These are phyloP conservation scores for Engraulis encrasicolus DNA, from an alignment of 2,113 vertebrate species.

Conservation along the genomic window DNA sequence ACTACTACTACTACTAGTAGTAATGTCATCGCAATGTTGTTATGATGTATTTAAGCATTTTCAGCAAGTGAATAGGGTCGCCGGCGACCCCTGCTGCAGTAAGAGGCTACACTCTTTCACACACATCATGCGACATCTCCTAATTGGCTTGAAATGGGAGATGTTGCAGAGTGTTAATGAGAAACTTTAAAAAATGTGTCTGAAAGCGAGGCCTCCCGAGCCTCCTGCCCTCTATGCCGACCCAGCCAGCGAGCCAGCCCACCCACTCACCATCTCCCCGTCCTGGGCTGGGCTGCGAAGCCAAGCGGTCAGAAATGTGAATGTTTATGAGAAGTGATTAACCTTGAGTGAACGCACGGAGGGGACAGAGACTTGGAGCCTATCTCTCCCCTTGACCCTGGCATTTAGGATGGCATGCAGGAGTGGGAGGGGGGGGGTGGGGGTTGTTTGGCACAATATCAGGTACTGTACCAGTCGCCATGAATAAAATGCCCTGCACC, in stretches of 20 bases:
- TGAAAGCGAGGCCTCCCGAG: neutral
- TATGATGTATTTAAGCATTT: too few species aligned
- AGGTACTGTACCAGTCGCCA: neutral
- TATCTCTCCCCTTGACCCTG: constrained; percentile 4
- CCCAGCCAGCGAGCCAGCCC: neutral
- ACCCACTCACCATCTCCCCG: neutral
- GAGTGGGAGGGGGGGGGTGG: too few species aligned
- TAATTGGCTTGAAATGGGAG: neutral
- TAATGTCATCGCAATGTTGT: too few species aligned
- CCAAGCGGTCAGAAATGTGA: neutral
- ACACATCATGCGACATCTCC: too few species aligned
- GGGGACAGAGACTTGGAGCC: neutral
- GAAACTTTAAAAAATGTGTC: neutral
- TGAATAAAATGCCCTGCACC: too few species aligned
- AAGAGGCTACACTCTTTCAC: too few species aligned
- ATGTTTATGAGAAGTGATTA: neutral
- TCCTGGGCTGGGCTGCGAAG: neutral
- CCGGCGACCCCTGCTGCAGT: too few species aligned
- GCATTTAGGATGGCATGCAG: neutral
- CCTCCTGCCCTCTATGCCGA: neutral
- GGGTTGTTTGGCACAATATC: neutral
- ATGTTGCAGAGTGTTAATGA: neutral
- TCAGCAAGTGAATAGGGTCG: too few species aligned
- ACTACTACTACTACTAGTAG: too few species aligned
- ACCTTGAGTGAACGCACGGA: neutral